These are phyloP conservation scores for Drosophila pallidifrons DNA, from an alignment of 1,140 invertebrate species.

Conservation along the genomic window DNA sequence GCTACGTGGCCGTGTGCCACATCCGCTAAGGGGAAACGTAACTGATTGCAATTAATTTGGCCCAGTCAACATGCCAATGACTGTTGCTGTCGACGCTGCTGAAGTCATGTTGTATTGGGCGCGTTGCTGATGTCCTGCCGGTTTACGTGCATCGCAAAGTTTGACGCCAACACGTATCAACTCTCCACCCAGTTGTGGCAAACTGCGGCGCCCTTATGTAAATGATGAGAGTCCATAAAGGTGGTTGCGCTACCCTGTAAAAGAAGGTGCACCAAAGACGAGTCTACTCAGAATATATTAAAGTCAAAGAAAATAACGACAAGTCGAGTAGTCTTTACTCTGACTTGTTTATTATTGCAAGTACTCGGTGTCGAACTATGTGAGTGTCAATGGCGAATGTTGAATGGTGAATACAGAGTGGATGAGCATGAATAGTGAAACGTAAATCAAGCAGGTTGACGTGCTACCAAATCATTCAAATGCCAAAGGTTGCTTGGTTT, in stretches of 20 bases:
- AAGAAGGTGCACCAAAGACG: background rate
- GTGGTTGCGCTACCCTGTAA: conserved; percentile 27
- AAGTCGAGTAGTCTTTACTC: background rate
- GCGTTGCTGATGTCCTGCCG: conserved; percentile 22
- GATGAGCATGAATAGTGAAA: conserved; percentile 18
- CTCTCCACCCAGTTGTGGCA: conserved; percentile 6
- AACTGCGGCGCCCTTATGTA: conserved; percentile 40
- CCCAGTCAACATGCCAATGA: conserved; percentile 72
- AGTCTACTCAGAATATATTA: background rate
- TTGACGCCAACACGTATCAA: conserved; percentile 45
- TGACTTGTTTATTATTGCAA: conserved; percentile 46
- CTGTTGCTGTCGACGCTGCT: conserved; percentile 30
- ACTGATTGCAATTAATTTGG: conserved; percentile 82
- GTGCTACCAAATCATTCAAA: conserved; percentile 32
- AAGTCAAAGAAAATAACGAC: background rate
- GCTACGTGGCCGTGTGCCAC: conserved; percentile 45
- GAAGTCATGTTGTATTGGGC: background rate
- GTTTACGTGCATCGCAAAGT: conserved; percentile 39
- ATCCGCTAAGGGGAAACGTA: conserved; percentile 68
- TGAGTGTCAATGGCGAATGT: background rate
- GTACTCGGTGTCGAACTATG: conserved; percentile 17
- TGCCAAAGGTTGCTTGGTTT: conserved; percentile 29
- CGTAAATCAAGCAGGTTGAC: conserved; percentile 57
- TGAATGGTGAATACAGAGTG: background rate
- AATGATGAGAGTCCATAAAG: conserved; percentile 38